A percentile compares a stretch with the other conserved stretches of the same genome.
Evolutionary conservation across 2,797 vertebrate genomes (phyloP).

Genomic region (Micromesistius poutassou): DNA sequence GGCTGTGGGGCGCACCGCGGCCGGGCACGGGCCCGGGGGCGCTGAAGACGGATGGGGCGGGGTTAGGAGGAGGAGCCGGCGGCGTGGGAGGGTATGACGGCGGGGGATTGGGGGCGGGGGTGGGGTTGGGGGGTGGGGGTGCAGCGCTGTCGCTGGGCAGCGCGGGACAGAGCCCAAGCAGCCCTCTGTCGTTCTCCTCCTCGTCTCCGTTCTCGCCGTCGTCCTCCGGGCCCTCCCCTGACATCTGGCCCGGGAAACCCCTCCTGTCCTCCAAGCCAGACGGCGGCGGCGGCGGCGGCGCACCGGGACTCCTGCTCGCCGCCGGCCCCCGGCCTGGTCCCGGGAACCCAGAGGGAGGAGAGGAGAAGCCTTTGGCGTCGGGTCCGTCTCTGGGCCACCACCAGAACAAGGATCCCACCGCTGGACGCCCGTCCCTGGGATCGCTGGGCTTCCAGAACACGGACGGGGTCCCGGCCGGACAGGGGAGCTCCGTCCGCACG

Average conservation of each 20-base stretch:
- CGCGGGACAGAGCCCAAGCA: constrained; percentile 69
- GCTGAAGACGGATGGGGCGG: constrained; percentile 65
- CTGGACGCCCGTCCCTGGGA: not conserved
- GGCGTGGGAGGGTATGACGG: constrained; percentile 45
- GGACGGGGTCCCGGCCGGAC: constrained; percentile 22
- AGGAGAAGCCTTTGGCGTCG: constrained; percentile 20
- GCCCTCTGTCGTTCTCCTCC: constrained; percentile 59
- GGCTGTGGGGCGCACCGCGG: constrained; percentile 6
- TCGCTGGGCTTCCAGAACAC: not conserved
- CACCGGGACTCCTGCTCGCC: constrained; percentile 58
- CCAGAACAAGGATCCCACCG: not conserved
- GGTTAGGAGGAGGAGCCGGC: constrained; percentile 60
- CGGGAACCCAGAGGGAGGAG: constrained; percentile 23
- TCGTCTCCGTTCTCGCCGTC: constrained; percentile 57
- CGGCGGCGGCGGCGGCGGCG: constrained; percentile 40
- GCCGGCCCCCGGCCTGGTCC: too few species aligned
- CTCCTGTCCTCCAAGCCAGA: not conserved
- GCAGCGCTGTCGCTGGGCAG: constrained; percentile 53
- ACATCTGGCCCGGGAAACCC: constrained; percentile 51
- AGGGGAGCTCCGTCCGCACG: constrained; percentile 11
- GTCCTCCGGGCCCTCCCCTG: constrained; percentile 57
- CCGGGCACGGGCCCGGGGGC: constrained; percentile 39
- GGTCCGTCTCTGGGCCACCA: not conserved
- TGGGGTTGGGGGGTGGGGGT: constrained; percentile 30
- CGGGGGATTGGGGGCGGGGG: constrained; percentile 61